Conservation (phyloP, 2,888 invertebrate species). For the Cacoxenus indagator region DNA sequence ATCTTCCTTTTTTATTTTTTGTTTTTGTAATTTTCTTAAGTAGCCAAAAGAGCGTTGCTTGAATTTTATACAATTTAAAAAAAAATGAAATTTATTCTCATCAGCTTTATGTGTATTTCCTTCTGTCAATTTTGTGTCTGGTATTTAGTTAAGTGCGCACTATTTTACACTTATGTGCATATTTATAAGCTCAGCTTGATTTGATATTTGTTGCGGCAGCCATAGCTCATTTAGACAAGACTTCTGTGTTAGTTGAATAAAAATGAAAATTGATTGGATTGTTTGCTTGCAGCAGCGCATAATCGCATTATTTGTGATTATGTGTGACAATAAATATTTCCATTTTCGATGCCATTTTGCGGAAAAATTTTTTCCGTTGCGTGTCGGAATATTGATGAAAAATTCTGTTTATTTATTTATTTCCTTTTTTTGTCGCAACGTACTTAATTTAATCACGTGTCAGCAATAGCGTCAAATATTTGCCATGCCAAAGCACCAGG, state of each 20-base stretch:
- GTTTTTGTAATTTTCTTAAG: slow-evolving; percentile 14
- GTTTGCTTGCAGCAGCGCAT: neutral
- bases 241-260: neutral
- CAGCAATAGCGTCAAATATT: slow-evolving; percentile 57
- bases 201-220: slow-evolving; percentile 34
- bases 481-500: slow-evolving; percentile 34
- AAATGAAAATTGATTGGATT: slow-evolving; percentile 21
- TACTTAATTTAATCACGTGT: slow-evolving; percentile 59
- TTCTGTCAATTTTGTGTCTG: slow-evolving; percentile 1
- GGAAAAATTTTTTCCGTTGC: neutral
- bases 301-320: neutral
- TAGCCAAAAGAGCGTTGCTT: slow-evolving; percentile 8
- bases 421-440: slow-evolving; percentile 34
- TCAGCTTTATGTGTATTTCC: no score
- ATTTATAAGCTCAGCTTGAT: slow-evolving; percentile 25
- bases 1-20: no score
- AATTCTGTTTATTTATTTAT: slow-evolving; percentile 19
- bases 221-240: neutral
- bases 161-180: slow-evolving; percentile 43
- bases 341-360: neutral
- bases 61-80: slow-evolving; percentile 40
- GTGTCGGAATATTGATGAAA: neutral
- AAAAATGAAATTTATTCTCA: slow-evolving; percentile 41
- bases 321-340: neutral
- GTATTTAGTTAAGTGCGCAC: slow-evolving; percentile 59